Conservation (phyloP, 2,797 vertebrate genomes). For the Natrix natrix region DNA sequence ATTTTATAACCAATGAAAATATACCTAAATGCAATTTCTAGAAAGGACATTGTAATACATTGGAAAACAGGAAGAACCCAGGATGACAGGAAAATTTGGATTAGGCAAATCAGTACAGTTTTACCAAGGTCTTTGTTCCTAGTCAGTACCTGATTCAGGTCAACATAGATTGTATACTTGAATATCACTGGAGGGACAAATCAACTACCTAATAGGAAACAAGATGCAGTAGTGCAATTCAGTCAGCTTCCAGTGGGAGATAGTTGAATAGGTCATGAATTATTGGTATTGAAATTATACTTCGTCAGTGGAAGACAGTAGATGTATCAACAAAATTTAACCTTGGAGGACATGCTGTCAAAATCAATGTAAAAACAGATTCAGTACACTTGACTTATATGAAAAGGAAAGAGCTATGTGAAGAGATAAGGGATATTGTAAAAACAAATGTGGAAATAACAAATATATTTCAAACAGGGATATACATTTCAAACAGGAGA, state of each 20-base stretch:
- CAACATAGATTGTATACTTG: not conserved
- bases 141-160: not conserved
- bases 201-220: not conserved
- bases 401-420: not conserved
- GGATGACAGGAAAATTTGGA: not conserved
- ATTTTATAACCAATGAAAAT: not conserved
- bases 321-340: not conserved
- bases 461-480: not conserved
- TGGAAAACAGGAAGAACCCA: not conserved
- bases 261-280: not conserved
- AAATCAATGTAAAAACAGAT: not conserved
- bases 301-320: not conserved
- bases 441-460: not conserved
- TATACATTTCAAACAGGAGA: not conserved
- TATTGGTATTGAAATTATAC: not conserved
- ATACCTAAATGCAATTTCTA: not conserved
- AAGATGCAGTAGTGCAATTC: not conserved
- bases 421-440: not conserved
- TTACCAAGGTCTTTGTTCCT: not conserved
- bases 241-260: not conserved
- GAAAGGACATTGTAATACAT: not conserved
- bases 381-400: not conserved
- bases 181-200: not conserved
- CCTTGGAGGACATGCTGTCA: not conserved
- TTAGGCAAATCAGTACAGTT: not conserved